Conservation (phyloP, 23 tunicate genomes). For the Diplosoma virens region DNA sequence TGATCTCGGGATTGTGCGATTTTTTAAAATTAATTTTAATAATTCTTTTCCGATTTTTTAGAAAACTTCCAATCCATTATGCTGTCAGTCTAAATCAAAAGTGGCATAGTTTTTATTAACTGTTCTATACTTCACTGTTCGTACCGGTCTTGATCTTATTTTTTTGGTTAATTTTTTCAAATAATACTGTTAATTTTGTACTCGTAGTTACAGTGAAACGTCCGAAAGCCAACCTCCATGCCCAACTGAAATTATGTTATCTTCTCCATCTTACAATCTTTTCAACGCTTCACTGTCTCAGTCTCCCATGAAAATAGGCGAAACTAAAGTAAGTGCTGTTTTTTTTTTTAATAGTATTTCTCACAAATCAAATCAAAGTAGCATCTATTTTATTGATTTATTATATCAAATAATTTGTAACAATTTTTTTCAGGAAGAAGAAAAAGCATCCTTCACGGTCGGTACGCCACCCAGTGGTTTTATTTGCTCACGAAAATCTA, state of each 20-base stretch:
- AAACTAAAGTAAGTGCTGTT: not conserved
- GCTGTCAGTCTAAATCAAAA: not conserved
- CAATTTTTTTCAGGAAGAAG: constrained; percentile 1
- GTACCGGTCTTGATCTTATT: not conserved
- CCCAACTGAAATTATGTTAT: not conserved
- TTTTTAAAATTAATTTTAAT: not conserved
- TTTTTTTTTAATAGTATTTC: not conserved
- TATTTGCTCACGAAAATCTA: not conserved
- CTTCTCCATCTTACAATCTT: constrained; percentile 49
- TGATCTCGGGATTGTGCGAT: not conserved
- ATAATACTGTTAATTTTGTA: not conserved
- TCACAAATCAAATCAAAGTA: not conserved
- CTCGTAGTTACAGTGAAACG: constrained; percentile 40
- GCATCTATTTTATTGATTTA: not conserved
- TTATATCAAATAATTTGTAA: not conserved
- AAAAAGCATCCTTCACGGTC: constrained; percentile 52
- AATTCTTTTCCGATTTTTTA: not conserved
- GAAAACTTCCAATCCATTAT: not conserved
- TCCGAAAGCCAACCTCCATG: constrained; percentile 29
- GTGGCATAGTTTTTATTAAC: not conserved
- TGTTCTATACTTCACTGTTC: not conserved
- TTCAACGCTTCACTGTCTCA: constrained; percentile 45
- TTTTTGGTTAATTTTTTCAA: not conserved
- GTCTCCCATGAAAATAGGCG: constrained; percentile 22
- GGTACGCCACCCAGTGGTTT: constrained; percentile 68